Evolutionary conservation across 1,140 invertebrate species (phyloP), one percentile per base, ranked within the genome.

Genomic region (Polyergus mexicanus): DNA sequence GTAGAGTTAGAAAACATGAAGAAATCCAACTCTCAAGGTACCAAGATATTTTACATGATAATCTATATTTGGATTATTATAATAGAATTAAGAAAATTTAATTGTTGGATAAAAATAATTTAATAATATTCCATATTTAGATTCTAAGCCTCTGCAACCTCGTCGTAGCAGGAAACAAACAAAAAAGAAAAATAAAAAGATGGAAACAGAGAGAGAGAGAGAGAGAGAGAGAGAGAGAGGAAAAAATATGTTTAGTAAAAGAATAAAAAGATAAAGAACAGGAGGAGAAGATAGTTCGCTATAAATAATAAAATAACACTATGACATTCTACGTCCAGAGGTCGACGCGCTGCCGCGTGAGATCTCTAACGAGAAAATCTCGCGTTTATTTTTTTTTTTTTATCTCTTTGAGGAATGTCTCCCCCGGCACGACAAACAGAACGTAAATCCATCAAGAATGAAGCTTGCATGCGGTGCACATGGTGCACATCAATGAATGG

Each of bases 221-320:
- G 58, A 84, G 56, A 80, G 77, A 88, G 68, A 86, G 41, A 89
- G 85, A 86, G 25, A 28, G 25, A 44, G 41, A 44, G 7, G 13
- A 51, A 19, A 51, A 16, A 19, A 51, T 51, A 78, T 60, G 54
- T 51, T 83, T 16, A 44, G 25, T 35, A 25, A 51, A 58, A 22
- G n/a, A 22, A 78, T 41, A 19, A 58, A 19, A 19, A 19, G 13
- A 56, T 35, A 19, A 22, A 44, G 35, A 19, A 38, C 4, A 38
- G 16, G 25, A 54, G 25, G 22, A 44, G 7, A 28, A 32, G 28
- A 47, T 25, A 66, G 13, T 66, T 22, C 19, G 51, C 47, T 71
- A 25, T 10, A 56, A 81, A 71, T 25, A 80, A 56, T 32, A 44
- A 81, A 19, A 28, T 2, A 86, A 62, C 71, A 76, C 68, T 19